Percentiles rank a stretch among this genome's conserved stretches.
These are phyloP conservation scores for Trissoscelio sp. DNA, from an alignment of 2,888 invertebrate species.

Conservation along the genomic window DNA sequence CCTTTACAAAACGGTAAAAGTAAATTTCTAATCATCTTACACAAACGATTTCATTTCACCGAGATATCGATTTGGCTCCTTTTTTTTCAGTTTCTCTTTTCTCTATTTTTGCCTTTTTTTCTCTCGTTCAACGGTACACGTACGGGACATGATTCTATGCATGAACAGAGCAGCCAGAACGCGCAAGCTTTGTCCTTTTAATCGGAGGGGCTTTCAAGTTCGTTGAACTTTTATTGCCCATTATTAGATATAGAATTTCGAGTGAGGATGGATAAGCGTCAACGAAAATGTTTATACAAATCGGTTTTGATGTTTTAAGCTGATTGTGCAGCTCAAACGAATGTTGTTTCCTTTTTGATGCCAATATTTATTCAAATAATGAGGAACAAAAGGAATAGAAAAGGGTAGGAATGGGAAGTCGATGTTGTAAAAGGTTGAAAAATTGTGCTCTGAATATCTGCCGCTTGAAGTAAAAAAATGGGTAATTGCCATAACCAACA, in stretches of 20 bases:
- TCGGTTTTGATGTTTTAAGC: slow-evolving; percentile 35
- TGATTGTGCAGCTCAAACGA: slow-evolving; percentile 15
- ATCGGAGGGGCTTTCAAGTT: slow-evolving; percentile 49
- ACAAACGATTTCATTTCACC: slow-evolving; percentile 22
- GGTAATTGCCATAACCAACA: no score
- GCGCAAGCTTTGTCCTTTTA: slow-evolving; percentile 43
- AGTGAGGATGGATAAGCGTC: slow-evolving; percentile 16
- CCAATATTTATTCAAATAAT: slow-evolving; percentile 15
- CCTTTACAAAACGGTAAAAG: not conserved
- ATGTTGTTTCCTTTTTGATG: not conserved
- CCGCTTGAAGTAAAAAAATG: no score
- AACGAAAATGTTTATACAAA: slow-evolving; percentile 29
- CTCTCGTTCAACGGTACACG: slow-evolving; percentile 6
- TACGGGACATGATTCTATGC: slow-evolving; percentile 38
- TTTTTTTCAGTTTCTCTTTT: not conserved
- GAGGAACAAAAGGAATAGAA: not conserved
- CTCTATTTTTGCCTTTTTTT: not conserved
- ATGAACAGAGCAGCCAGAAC: slow-evolving; percentile 27
- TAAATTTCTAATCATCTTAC: slow-evolving; percentile 27
- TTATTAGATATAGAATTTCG: slow-evolving; percentile 46
- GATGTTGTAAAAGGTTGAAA: no score
- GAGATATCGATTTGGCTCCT: slow-evolving; percentile 20
- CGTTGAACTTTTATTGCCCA: slow-evolving; percentile 40
- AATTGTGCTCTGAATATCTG: no score
- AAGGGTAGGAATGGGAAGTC: no score